Base-by-base conservation (phyloP, 2,888 invertebrate species). In the Argyresthia goedartella region DNA sequence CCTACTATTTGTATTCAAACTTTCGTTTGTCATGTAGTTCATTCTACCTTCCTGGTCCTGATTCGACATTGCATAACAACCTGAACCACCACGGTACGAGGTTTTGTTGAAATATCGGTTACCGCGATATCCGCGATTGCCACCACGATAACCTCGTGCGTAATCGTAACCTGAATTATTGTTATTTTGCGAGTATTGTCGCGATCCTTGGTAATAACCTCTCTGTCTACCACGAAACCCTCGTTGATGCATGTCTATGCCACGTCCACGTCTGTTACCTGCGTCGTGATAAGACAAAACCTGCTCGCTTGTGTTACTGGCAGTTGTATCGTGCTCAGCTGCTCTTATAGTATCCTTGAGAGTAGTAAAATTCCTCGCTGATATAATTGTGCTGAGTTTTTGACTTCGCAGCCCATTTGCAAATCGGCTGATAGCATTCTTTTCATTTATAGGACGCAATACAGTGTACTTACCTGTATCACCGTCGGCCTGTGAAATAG, bases 371-470 rank as follows among this genome's bases (percentile, higher is more conserved):
- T 36, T 36, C 7, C 36, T 7, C 8, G 36, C 36, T 8, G 36
- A 7, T 36, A 36, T 36, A 8, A 36, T 36, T 8, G 49, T 52
- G 43, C 49, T 49, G n/a, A 52, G 25, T 49, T 35, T 42, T 16
- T 44, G 15, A 49, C 49, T 52, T 49, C 52, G 33, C 44, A 52
- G 47, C 33, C 52, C 49, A 1, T 52, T 49, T 4, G 49, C 44
- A 52, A 49, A 52, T 36, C 52, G 33, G 13, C 45, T 34, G 33
- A 45, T 49, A 10, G 49, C 52, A 16, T 45, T 11, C 34, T 53
- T 53, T 50, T 53, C 53, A 46, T 53, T 53, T 16, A 53, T 16
- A 35, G 52, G 48, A 48, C 43, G 33, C 34, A 52, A 43, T 8
- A 49, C 15, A 48, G 14, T 49, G 43, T 48, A 49, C 15, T 34